Base-by-base conservation (phyloP, 2,797 vertebrate genomes). In the Bryconaethiops microstoma region DNA sequence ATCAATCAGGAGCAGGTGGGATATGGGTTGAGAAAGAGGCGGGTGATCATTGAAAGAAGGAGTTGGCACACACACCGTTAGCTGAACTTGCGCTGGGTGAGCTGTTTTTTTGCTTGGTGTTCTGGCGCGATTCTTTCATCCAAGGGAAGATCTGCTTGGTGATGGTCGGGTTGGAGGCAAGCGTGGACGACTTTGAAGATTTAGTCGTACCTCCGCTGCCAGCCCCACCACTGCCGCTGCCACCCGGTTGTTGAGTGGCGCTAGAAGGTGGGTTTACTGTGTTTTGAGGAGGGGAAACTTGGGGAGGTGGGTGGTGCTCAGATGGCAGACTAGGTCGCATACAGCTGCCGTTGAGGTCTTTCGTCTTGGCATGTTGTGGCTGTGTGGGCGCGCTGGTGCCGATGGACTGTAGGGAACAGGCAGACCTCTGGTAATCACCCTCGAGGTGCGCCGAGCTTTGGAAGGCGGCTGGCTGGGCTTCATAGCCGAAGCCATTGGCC, bases 81-180 rank as follows among this genome's bases (percentile, higher is more conserved):
- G 72, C 86, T 84, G 93, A 97, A 95, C 96, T 97, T 96, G 96
- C 93, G 91, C 95, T 94, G 76, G 97, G 97, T 80, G 97, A 97
- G 93, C 93, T 92, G 96, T 86, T 97, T 96, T 99, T 99, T 94
- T 98, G 97, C 92, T 98, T 99, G 92, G 96, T 96, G 78, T 95
- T 93, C 92, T 99, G 97, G 90, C 98, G 95, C 62, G 95, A 95
- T 90, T 99, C 98, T 91, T 99, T 99, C 98, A 99, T 99, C 98
- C 97, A 99, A 85, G 98, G 98, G 88, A 98, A 99, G 89, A 99
- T 99, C 92, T 98, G 97, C 93, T 99, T 99, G 94, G 94, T 93
- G 92, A 97, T 88, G 64, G 95, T 88, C 40, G 95, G 94, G 85
- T 95, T 96, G 83, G 95, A 93, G 19, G 96, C 90, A 48, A 95